Evolutionary conservation across 2,888 invertebrate species (phyloP).

Genomic region (Oithona nana): DNA sequence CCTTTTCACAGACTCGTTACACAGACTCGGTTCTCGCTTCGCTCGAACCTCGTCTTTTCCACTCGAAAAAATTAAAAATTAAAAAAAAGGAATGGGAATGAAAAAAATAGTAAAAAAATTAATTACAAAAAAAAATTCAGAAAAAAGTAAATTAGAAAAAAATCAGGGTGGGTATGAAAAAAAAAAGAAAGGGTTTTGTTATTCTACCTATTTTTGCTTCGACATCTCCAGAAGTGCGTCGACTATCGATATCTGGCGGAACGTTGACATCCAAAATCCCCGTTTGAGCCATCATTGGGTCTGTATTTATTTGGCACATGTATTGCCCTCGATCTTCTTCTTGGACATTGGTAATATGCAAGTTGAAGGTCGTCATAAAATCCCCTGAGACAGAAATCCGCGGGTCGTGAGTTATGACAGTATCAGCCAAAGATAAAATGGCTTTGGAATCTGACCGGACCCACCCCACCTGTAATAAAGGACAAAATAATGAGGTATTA

Average conservation of each 20-base stretch:
- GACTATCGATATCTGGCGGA: conserved; percentile 15
- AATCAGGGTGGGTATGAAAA: too few relatives aligned
- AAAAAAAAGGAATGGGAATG: too few relatives aligned
- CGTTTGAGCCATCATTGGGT: conserved; percentile 71
- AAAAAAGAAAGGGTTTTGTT: too few relatives aligned
- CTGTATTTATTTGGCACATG: conserved; percentile 87
- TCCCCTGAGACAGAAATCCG: conserved; percentile 64
- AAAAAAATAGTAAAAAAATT: too few relatives aligned
- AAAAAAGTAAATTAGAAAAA: too few relatives aligned
- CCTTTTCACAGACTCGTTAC: too few relatives aligned
- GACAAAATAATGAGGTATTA: too few relatives aligned
- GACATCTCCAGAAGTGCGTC: background rate
- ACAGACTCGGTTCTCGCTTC: too few relatives aligned
- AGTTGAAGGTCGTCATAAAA: conserved; percentile 70
- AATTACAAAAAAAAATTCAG: too few relatives aligned
- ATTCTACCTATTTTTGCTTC: background rate
- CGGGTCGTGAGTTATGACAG: conserved; percentile 71
- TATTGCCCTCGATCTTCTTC: conserved; percentile 76
- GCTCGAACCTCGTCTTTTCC: too few relatives aligned
- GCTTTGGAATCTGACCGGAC: conserved; percentile 81
- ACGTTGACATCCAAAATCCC: conserved; percentile 2
- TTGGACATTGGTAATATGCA: conserved; percentile 68
- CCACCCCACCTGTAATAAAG: conserved; percentile 50
- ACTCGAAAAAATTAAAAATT: too few relatives aligned
- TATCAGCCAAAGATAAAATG: conserved; percentile 61